Evolutionary conservation across 2,113 vertebrate species (phyloP).

Genomic region (Coturnix japonica): DNA sequence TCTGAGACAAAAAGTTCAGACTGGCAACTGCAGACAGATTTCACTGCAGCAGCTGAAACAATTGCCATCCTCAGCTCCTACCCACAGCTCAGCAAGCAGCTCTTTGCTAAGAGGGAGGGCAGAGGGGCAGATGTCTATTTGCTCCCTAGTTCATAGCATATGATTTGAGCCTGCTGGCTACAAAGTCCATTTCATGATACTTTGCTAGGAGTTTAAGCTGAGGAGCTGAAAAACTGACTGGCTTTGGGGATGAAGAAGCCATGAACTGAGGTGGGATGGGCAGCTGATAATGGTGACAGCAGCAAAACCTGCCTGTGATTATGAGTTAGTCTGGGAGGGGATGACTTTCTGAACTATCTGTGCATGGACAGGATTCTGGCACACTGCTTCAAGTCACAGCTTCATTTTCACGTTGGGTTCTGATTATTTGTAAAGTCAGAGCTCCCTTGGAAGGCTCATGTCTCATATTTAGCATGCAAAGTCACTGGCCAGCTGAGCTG

Average conservation of each 20-base stretch:
- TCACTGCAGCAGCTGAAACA: not conserved
- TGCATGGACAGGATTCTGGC: not conserved
- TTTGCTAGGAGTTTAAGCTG: not conserved
- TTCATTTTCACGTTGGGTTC: not conserved
- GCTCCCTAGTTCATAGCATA: not conserved
- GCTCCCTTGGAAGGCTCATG: not conserved
- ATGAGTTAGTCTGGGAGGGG: not conserved
- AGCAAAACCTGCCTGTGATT: not conserved
- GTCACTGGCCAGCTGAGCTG: not conserved
- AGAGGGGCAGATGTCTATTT: not conserved
- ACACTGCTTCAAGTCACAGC: not conserved
- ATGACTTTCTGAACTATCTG: not conserved
- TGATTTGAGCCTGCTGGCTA: not conserved
- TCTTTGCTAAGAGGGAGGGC: not conserved
- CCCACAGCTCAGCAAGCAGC: not conserved
- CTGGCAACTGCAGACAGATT: not conserved
- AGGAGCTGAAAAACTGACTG: not conserved
- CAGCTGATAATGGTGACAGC: not conserved
- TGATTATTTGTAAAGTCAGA: not conserved
- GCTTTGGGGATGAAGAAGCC: not conserved
- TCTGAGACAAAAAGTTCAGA: not conserved
- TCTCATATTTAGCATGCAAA: not conserved
- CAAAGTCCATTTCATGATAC: fast-evolving
- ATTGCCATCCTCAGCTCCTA: not conserved
- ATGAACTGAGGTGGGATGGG: not conserved